Evolutionary conservation across 2,797 vertebrate species (phyloP).

Genomic region (Erethizon dorsatum): DNA sequence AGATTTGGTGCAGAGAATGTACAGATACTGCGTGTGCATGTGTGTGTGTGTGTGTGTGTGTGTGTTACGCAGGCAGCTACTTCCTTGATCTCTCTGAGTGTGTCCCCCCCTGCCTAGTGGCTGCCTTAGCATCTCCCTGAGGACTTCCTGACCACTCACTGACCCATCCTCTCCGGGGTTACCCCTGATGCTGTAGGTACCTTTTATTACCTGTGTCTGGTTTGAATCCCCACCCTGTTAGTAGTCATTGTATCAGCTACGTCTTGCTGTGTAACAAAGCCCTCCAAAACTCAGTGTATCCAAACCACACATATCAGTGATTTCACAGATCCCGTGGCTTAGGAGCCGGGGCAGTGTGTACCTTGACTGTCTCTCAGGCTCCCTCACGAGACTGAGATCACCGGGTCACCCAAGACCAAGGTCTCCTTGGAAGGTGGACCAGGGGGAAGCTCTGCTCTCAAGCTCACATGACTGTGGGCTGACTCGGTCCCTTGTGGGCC

Average conservation of each 20-base stretch:
- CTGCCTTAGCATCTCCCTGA: background rate
- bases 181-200: background rate
- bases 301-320: too few species aligned
- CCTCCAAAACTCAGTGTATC: background rate
- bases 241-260: background rate
- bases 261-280: background rate
- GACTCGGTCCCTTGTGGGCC: background rate
- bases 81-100: background rate
- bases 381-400: background rate
- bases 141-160: background rate
- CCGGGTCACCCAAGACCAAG: background rate
- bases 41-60: background rate
- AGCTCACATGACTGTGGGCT: background rate
- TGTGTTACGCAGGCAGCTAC: background rate
- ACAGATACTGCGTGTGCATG: background rate
- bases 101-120: background rate
- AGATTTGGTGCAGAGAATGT: background rate
- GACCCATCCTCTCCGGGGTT: background rate
- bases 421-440: background rate
- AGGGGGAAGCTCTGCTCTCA: background rate
- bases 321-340: background rate
- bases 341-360: background rate
- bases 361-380: background rate
- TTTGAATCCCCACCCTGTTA: background rate
- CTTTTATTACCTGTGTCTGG: background rate